Base-by-base conservation (phyloP, 2,888 invertebrate species). In the Cephus rjabovi region DNA sequence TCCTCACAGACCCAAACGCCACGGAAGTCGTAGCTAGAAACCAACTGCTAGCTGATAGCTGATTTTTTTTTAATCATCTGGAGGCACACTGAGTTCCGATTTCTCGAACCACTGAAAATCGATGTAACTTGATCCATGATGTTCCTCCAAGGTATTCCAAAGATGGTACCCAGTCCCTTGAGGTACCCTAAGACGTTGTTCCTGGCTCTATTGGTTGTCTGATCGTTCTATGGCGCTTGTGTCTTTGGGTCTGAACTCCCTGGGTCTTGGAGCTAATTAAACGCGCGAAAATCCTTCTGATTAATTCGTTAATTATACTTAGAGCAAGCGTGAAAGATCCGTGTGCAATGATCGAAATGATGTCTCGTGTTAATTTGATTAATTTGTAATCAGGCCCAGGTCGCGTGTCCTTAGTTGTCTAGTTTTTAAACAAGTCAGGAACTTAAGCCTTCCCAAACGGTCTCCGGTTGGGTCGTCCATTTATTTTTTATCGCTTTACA, bases 321-420 rank as follows among this genome's bases (percentile, higher is more conserved):
- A 56, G 83, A 56, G 56, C 56, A 23, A 56, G 56, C 56, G 56
- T 56, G 23, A 84, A 82, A 83, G 83, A 85, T 85, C 83, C 78
- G 83, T 82, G 86, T 86, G 86, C 87, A 86, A 87, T 87, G 83
- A 80, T 81, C 75, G 79, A 37, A 35, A 74, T 77, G 34, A 75
- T 79, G 76, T 69, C 71, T 68, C 70, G 73, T 79, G 34, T 76
- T 34, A 35, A 76, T 76, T 69, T 56, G 56, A n/a, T 75, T 75
- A 12, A 68, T 68, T 56, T 68, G 4, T 30, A 71, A 70, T 70
- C 37, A 34, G 37, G 37, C 70, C 31, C 71, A 40, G 70, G 74
- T 31, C 23, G 71, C 37, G 70, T 71, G 37, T 30, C 71, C 71
- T 56, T 56, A 56, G 56, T 56, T 23, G 56, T 56, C 56, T 82